These are phyloP conservation scores for human DNA, from an alignment of 2,113 vertebrate species.

Conservation along the genomic window GRCh38 chr4:139801501-139802000, in stretches of 20 bases:
- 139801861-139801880: not conserved
- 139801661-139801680: fast-evolving
- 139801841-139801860: not conserved
- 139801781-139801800: not conserved
- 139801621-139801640: not conserved
- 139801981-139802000: not conserved
- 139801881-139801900: not conserved
- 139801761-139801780: not conserved
- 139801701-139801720: fast-evolving
- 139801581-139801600: not conserved
- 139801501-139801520: not conserved
- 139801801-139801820: not conserved
- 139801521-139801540: not conserved
- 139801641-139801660: fast-evolving
- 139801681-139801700: fast-evolving
- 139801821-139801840: not conserved
- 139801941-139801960: not conserved
- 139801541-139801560: not conserved
- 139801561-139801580: not conserved
- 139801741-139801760: not conserved
- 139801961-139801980: not conserved
- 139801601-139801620: not conserved
- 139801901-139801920: not conserved
- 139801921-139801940: not conserved
- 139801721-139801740: not conserved